These are phyloP conservation scores for Agrotis puta DNA, from an alignment of 2,888 invertebrate genomes.

Conservation along the genomic window DNA sequence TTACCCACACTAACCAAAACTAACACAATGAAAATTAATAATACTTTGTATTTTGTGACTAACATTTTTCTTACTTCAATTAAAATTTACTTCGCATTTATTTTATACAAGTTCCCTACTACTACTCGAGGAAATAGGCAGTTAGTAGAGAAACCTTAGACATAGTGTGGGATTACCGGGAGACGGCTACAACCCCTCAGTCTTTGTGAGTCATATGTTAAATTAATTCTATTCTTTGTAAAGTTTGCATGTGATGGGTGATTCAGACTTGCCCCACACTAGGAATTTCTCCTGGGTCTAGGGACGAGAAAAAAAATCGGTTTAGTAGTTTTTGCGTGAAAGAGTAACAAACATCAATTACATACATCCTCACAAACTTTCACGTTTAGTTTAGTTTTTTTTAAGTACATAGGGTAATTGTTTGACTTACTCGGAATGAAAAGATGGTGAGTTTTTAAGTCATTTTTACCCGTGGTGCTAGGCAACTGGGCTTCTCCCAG, in stretches of 20 bases:
- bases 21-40: neutral
- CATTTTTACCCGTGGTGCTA: too few species aligned
- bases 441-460: too few species aligned
- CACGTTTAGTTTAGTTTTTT: too few species aligned
- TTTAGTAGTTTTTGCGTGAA: too few species aligned
- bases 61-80: conserved; percentile 6
- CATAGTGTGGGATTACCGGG: conserved; percentile 63
- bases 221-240: conserved; percentile 56
- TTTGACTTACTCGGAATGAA: too few species aligned
- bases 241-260: conserved; percentile 23
- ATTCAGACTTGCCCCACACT: too few species aligned
- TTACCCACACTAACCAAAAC: neutral
- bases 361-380: too few species aligned
- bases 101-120: conserved; percentile 8
- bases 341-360: too few species aligned
- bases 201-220: conserved; percentile 67
- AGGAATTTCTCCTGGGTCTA: too few species aligned
- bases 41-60: conserved; percentile 1
- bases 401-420: too few species aligned
- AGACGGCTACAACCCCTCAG: conserved; percentile 60
- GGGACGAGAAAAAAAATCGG: too few species aligned
- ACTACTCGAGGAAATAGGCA: conserved; percentile 10
- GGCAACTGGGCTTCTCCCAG: too few species aligned
- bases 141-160: conserved; percentile 52
- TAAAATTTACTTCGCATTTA: conserved; percentile 4